Percentiles rank a stretch among this genome's conserved stretches.
Evolutionary conservation across 2,888 invertebrate species (phyloP).

Genomic region (Pelosia muscerda): DNA sequence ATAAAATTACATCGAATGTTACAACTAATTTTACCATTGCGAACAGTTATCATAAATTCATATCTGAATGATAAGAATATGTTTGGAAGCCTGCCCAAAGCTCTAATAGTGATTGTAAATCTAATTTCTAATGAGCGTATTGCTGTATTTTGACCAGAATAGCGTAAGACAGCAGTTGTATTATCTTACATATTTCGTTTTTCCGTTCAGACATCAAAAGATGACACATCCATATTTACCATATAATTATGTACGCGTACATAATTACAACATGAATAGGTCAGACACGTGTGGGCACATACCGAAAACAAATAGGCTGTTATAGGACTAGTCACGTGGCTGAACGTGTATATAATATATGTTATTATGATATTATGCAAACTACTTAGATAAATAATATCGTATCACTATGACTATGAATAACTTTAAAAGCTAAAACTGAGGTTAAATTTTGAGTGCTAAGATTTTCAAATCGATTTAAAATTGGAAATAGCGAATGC

Average conservation of each 20-base stretch:
- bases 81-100: conserved; percentile 8
- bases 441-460: too few relatives aligned
- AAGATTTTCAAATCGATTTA: too few relatives aligned
- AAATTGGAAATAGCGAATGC: too few relatives aligned
- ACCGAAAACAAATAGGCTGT: background rate
- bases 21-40: background rate
- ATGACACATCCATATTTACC: background rate
- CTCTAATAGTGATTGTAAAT: background rate
- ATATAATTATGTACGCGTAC: background rate
- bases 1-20: background rate
- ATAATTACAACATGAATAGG: background rate
- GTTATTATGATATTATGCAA: background rate
- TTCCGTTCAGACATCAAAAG: background rate
- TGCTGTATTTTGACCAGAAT: background rate
- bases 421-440: background rate
- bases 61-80: background rate
- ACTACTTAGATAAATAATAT: background rate
- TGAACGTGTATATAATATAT: background rate
- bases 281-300: background rate
- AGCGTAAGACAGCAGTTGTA: background rate
- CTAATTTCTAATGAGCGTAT: background rate
- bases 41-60: background rate
- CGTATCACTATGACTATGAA: background rate
- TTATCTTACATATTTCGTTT: background rate
- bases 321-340: background rate